phyloP scores from a whole-genome alignment of 1,140 invertebrate genomes.

The Drosophila orosa region DNA sequence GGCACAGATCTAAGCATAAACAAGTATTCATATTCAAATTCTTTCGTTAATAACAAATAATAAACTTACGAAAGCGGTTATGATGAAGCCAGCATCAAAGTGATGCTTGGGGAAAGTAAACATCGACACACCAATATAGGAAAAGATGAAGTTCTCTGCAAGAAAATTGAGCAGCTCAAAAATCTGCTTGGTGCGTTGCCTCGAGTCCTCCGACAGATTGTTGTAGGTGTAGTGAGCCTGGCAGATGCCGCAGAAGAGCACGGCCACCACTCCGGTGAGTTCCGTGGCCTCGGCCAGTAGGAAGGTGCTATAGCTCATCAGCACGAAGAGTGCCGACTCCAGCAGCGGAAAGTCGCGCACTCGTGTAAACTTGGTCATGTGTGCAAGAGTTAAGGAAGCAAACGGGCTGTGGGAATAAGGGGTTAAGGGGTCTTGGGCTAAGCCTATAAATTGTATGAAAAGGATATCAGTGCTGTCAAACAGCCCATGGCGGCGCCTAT shows the following conservation, averaged over 20 bases:
- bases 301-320: slow-evolving; percentile 99
- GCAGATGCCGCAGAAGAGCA: slow-evolving; percentile 99
- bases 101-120: slow-evolving; percentile 98
- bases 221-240: slow-evolving; percentile 99
- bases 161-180: slow-evolving; percentile 98
- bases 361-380: slow-evolving; percentile 98
- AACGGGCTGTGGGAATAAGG: slow-evolving; percentile 42
- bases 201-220: slow-evolving; percentile 95
- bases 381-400: slow-evolving; percentile 73
- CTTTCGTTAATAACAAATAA: too few species aligned
- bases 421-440: neutral
- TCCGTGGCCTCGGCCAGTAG: slow-evolving; percentile 97
- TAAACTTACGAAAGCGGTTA: slow-evolving; percentile 94
- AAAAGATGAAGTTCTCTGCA: slow-evolving; percentile 99
- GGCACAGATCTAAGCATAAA: slow-evolving; percentile 89
- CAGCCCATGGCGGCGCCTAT: slow-evolving; percentile 97
- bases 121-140: slow-evolving; percentile 99
- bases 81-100: slow-evolving; percentile 96
- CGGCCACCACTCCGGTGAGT: slow-evolving; percentile 98
- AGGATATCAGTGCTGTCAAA: slow-evolving; percentile 92
- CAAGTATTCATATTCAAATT: neutral
- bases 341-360: slow-evolving; percentile 97
- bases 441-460: slow-evolving; percentile 36
- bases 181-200: slow-evolving; percentile 95
- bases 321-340: slow-evolving; percentile 97